Percentiles rank a stretch among this genome's conserved stretches.
phyloP scores from a whole-genome alignment of 2,888 invertebrate genomes.

The Sarcophaga subvicina region DNA sequence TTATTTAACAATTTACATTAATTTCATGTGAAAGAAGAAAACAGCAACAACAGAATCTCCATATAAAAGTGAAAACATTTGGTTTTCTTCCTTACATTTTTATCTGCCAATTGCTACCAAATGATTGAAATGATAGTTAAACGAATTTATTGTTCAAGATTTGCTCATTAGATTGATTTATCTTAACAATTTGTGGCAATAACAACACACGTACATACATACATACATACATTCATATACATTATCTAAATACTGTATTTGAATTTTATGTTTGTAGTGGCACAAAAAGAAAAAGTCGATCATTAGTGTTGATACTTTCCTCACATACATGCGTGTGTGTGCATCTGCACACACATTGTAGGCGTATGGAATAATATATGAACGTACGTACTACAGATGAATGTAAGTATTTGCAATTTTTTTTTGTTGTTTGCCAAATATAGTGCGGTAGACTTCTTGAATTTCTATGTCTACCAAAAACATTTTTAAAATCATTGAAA shows the following conservation, averaged over 20 bases:
- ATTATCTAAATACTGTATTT: no score
- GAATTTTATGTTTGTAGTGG: no score
- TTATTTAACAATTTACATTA: no score
- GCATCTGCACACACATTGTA: neutral
- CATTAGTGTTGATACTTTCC: neutral
- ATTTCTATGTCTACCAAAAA: slow-evolving; percentile 56
- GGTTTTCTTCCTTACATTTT: no score
- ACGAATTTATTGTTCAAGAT: slow-evolving; percentile 57
- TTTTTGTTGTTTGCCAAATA: slow-evolving; percentile 37
- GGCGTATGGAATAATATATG: neutral
- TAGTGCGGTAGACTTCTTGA: slow-evolving; percentile 41
- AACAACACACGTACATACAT: slow-evolving; percentile 9
- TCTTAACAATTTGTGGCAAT: slow-evolving; percentile 47
- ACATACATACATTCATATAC: no score
- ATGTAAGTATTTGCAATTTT: slow-evolving; percentile 7
- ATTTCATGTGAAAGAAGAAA: no score
- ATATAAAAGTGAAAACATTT: no score
- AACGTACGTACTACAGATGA: no score
- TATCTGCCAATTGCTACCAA: neutral
- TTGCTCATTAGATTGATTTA: slow-evolving; percentile 58
- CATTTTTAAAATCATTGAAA: slow-evolving; percentile 31
- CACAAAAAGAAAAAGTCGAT: neutral
- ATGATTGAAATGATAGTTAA: slow-evolving; percentile 56
- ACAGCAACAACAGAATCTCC: no score
- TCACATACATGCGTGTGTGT: neutral